These are phyloP conservation scores for Aphelocoma coerulescens DNA, from an alignment of 2,113 vertebrate genomes.

Conservation along the genomic window DNA sequence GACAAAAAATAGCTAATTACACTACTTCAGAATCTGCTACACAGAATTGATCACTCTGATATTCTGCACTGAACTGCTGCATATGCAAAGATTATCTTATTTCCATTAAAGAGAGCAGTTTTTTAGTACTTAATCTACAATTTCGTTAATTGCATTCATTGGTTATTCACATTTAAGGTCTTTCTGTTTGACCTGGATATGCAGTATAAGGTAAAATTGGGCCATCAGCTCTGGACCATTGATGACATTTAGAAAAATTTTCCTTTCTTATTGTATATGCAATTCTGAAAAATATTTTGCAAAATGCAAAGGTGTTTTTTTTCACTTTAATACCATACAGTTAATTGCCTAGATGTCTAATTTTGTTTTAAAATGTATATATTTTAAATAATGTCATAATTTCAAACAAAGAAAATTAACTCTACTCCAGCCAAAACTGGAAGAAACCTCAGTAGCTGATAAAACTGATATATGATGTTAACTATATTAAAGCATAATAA, in stretches of 20 bases:
- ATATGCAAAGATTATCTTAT: background rate
- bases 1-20: background rate
- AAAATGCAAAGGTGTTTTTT: background rate
- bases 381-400: background rate
- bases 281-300: background rate
- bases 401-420: background rate
- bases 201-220: background rate
- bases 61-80: background rate
- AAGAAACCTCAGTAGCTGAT: background rate
- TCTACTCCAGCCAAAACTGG: background rate
- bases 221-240: fast-evolving
- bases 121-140: background rate
- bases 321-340: background rate
- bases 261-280: background rate
- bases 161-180: background rate
- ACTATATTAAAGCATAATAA: background rate
- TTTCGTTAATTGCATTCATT: background rate
- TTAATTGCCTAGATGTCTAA: background rate
- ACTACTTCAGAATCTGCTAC: background rate
- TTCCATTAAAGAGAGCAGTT: background rate
- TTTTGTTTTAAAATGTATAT: background rate
- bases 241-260: background rate
- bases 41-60: background rate
- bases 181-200: background rate
- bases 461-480: background rate